Evolutionary conservation across 1,140 invertebrate species (phyloP), one percentile per base, ranked within the genome.

Genomic region (Ericerus pela): DNA sequence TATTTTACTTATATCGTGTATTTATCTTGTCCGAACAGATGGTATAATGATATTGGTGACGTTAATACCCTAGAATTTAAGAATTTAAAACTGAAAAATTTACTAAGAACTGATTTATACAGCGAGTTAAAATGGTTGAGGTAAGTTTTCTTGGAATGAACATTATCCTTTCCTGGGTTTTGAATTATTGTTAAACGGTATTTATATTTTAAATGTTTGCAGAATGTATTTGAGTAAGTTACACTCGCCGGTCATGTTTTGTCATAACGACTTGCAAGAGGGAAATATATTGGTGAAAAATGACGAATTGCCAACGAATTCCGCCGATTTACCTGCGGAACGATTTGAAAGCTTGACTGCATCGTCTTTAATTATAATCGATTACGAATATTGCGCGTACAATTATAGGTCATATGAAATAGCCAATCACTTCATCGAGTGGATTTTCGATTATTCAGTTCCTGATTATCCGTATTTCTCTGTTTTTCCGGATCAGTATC

Each of bases 221-320:
- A 76, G 75, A 60, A 64, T 68, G 53, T 70, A 70, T 41, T 61
- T 78, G 33, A 63, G 61, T 2, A 62, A 65, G 54, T 62, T 75
- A 5, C 62, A 71, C n/a, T 85, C 87, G 57, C 87, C 89, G 0
- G 88, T 96, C 1, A 82, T 93, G 0, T 99, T 99, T 69, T 95
- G 90, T 66, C 95, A 99, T 70, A 98, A 98, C 69, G 95, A 98
- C 67, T 75, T 96, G 68, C 94, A 98, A 71, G 91, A 96, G 77
- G 95, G 94, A 68, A 81, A 76, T 63, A 74, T 75, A 57, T 62
- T 76, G 29, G 38, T 63, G 20, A 58, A 61, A 24, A 51, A 60
- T 52, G 53, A 38, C 26, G 36, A 20, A 16, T 18, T 31, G 12
- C 3, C 24, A 2, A 38, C 29, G 14, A 56, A 31, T 62, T 14